Percentiles rank a stretch among this genome's conserved stretches.
phyloP scores from a whole-genome alignment of 2,113 vertebrate species.

The Onychostruthus taczanowskii region DNA sequence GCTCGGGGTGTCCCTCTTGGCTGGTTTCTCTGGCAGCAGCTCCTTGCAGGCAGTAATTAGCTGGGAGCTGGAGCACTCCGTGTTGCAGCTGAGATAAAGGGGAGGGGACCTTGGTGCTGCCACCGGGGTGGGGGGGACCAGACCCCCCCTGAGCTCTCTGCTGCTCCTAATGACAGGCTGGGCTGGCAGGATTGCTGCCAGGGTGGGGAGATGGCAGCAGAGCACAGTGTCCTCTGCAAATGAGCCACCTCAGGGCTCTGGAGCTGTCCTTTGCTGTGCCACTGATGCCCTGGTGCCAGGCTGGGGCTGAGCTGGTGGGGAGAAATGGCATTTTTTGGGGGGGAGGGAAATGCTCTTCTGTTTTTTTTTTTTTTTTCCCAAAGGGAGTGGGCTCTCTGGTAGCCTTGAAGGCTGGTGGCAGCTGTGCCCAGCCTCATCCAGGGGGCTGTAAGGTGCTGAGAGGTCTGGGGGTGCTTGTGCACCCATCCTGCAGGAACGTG shows the following conservation, averaged over 20 bases:
- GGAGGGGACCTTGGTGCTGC: background rate
- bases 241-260: background rate
- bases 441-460: background rate
- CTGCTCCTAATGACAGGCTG: background rate
- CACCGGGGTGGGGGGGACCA: background rate
- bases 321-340: background rate
- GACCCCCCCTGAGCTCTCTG: background rate
- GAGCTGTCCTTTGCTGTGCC: background rate
- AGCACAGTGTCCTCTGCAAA: background rate
- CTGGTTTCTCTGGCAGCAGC: background rate
- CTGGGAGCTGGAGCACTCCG: background rate
- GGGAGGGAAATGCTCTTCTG: background rate
- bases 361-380: background rate
- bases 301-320: background rate
- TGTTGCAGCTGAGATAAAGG: background rate
- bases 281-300: background rate
- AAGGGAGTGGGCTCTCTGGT: background rate
- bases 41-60: slow-evolving; percentile 5
- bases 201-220: background rate
- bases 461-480: accelerated
- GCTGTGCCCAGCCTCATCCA: background rate
- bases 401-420: background rate
- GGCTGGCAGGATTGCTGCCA: background rate
- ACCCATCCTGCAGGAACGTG: accelerated
- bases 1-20: background rate